Evolutionary conservation across 2,888 invertebrate species (phyloP).

Genomic region (Melangyna quadrimaculata): DNA sequence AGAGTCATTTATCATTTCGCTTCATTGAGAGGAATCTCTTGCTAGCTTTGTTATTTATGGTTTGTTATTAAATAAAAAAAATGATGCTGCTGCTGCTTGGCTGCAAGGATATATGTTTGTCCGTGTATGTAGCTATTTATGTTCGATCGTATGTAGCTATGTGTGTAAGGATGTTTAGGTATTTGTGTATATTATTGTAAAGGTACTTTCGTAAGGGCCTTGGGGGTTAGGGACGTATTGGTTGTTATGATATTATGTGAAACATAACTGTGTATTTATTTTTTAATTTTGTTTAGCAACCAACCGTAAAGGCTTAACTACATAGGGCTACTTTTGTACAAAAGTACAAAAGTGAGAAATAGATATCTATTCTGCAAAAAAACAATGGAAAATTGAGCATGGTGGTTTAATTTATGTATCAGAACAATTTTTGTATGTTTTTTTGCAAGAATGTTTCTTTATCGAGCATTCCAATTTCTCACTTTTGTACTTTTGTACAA

Average conservation of each 20-base stretch:
- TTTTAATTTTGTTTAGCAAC: conserved; percentile 12
- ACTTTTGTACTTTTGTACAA: too few species aligned
- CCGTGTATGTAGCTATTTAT: not conserved
- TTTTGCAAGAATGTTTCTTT: too few species aligned
- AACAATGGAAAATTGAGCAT: too few species aligned
- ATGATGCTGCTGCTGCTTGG: conserved; percentile 36
- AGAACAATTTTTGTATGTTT: too few species aligned
- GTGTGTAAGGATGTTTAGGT: conserved; percentile 4
- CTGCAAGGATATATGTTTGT: not conserved
- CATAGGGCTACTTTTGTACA: too few species aligned
- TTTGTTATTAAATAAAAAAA: conserved; percentile 77
- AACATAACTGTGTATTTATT: not conserved
- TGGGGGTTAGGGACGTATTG: not conserved
- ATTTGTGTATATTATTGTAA: conserved; percentile 9
- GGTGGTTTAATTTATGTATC: too few species aligned
- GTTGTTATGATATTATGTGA: not conserved
- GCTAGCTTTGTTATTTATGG: conserved; percentile 77
- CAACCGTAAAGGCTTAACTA: too few species aligned
- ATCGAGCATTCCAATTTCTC: too few species aligned
- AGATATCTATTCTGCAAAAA: too few species aligned
- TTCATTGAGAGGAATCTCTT: conserved; percentile 68
- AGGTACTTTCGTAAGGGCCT: not conserved
- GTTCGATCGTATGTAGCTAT: not conserved
- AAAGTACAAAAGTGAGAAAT: too few species aligned
- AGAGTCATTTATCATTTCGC: conserved; percentile 67